phyloP scores from a whole-genome alignment of 2,113 vertebrate genomes.

The Pygoscelis adeliae region DNA sequence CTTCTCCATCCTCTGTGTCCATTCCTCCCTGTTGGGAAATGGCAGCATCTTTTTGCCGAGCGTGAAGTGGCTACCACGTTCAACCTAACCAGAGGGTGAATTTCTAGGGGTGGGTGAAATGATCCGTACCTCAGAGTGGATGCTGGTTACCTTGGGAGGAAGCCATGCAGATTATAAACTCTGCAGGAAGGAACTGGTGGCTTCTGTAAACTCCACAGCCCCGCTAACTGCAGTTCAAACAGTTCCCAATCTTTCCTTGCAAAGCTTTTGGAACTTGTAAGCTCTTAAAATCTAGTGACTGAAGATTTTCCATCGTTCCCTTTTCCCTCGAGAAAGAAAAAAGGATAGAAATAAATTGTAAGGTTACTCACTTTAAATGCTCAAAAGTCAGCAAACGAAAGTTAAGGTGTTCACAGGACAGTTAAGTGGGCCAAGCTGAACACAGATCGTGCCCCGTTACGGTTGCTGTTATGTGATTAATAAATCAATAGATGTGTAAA shows the following conservation, averaged over 20 bases:
- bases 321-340: background rate
- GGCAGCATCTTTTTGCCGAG: background rate
- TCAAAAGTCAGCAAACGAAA: background rate
- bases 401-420: background rate
- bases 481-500: background rate
- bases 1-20: background rate
- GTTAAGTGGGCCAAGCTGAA: background rate
- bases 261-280: conserved; percentile 40
- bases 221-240: background rate
- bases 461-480: background rate
- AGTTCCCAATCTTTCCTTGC: background rate
- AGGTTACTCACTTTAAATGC: background rate
- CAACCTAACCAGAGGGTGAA: background rate
- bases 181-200: background rate
- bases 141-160: background rate
- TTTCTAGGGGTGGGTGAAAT: background rate
- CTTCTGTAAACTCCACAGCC: background rate
- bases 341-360: background rate
- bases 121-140: background rate
- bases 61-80: accelerated
- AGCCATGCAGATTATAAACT: background rate
- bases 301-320: conserved; percentile 4
- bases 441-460: background rate
- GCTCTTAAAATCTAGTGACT: conserved; percentile 35
- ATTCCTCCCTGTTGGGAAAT: background rate